phyloP scores from a whole-genome alignment of 2,113 vertebrate genomes.

The Axis porcinus region DNA sequence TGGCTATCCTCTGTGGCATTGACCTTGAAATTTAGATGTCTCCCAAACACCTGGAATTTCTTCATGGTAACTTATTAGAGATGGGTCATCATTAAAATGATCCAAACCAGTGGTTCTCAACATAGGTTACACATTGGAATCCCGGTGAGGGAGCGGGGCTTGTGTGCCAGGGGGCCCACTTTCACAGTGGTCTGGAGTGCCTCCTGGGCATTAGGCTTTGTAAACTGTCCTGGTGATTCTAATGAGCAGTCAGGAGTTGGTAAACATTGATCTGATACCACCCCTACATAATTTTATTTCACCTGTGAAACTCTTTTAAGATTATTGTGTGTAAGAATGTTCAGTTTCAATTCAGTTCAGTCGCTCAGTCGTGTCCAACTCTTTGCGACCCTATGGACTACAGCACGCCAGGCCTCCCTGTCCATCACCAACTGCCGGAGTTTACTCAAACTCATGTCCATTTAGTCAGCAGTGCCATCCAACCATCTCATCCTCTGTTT shows the following conservation, averaged over 20 bases:
- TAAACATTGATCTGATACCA: neutral
- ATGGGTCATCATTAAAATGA: neutral
- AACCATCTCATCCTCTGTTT: neutral
- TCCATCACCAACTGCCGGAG: neutral
- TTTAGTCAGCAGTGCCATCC: neutral
- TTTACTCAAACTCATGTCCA: neutral
- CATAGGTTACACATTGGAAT: neutral
- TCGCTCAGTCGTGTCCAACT: neutral
- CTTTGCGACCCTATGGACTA: neutral
- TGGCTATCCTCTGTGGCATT: neutral
- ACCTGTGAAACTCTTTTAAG: neutral
- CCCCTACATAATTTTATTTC: neutral
- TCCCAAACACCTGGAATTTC: neutral
- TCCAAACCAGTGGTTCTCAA: neutral
- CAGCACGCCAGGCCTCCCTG: neutral
- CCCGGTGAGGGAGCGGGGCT: fast-evolving
- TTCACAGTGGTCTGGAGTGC: neutral
- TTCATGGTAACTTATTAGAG: neutral
- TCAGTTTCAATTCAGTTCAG: neutral
- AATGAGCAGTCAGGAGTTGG: neutral
- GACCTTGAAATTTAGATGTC: neutral
- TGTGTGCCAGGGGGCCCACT: neutral
- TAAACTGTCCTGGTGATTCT: neutral
- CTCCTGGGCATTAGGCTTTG: neutral
- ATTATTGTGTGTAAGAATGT: neutral